phyloP scores from a whole-genome alignment of 2,797 vertebrate species.

The Sebastes oblongus region DNA sequence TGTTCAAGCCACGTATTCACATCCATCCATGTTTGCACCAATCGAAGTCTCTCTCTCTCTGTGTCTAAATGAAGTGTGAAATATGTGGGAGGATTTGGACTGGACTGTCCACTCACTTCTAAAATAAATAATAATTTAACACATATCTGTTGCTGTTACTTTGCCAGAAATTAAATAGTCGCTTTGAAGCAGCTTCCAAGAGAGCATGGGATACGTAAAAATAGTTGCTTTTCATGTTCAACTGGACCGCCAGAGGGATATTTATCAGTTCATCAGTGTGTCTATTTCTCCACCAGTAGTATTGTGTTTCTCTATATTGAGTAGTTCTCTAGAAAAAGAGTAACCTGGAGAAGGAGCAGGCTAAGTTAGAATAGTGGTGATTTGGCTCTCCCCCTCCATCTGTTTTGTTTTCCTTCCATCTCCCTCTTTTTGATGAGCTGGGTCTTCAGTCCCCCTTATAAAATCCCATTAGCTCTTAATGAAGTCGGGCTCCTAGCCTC shows the following conservation, averaged over 20 bases:
- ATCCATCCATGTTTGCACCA: conserved; percentile 29
- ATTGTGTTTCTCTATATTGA: conserved; percentile 52
- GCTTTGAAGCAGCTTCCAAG: conserved; percentile 26
- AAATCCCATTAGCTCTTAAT: conserved; percentile 99
- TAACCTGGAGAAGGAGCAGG: conserved; percentile 58
- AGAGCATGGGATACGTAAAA: conserved; percentile 36
- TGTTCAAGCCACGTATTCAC: conserved; percentile 19
- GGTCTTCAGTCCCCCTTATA: conserved; percentile 87
- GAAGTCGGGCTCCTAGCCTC: conserved; percentile 99
- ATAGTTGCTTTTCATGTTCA: conserved; percentile 44
- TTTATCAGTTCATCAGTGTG: conserved; percentile 26
- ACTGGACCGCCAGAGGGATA: conserved; percentile 39
- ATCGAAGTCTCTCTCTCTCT: conserved; percentile 34
- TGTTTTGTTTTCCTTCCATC: conserved; percentile 87
- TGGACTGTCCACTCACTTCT: conserved; percentile 43
- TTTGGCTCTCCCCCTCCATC: conserved; percentile 83
- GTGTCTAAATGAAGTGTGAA: conserved; percentile 64
- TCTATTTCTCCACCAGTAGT: conserved; percentile 32
- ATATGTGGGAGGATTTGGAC: conserved; percentile 70
- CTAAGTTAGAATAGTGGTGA: conserved; percentile 73
- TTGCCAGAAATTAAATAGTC: conserved; percentile 40
- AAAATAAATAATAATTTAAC: conserved; percentile 54
- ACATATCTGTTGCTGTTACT: conserved; percentile 25
- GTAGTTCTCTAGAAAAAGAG: conserved; percentile 39
- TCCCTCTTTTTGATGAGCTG: conserved; percentile 86